These are phyloP conservation scores for Arvicanthis niloticus DNA, from an alignment of 2,113 vertebrate species.

Conservation along the genomic window DNA sequence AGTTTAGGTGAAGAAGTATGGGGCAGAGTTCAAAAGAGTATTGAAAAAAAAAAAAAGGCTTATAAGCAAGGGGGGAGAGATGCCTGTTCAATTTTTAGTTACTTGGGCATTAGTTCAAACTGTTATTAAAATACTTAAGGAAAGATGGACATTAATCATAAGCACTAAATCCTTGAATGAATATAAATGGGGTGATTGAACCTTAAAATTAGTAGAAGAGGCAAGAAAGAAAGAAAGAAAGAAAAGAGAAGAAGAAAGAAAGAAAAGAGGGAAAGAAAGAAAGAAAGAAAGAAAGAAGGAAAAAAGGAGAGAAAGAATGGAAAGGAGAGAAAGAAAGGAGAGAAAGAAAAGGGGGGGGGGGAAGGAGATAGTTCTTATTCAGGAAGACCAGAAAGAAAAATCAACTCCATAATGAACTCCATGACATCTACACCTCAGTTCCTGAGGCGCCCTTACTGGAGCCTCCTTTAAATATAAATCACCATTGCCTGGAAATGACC, in stretches of 20 bases:
- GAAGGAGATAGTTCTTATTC: neutral
- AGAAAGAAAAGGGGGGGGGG: no score
- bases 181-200: neutral
- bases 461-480: neutral
- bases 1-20: neutral
- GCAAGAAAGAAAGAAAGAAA: neutral
- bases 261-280: no score
- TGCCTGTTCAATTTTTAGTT: neutral
- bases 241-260: no score
- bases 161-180: neutral
- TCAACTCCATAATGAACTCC: neutral
- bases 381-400: neutral
- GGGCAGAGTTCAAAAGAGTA: neutral
- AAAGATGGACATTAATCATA: neutral
- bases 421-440: neutral
- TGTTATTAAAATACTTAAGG: neutral
- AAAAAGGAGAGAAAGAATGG: no score
- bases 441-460: neutral
- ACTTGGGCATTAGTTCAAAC: neutral
- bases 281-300: no score
- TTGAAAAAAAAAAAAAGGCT: neutral
- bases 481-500: neutral
- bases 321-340: no score
- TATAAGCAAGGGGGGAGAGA: no score
- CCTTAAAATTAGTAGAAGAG: neutral